Percentiles rank a stretch among this genome's conserved stretches.
Evolutionary conservation across 2,888 invertebrate genomes (phyloP).

Genomic region (Heliconius aoede): DNA sequence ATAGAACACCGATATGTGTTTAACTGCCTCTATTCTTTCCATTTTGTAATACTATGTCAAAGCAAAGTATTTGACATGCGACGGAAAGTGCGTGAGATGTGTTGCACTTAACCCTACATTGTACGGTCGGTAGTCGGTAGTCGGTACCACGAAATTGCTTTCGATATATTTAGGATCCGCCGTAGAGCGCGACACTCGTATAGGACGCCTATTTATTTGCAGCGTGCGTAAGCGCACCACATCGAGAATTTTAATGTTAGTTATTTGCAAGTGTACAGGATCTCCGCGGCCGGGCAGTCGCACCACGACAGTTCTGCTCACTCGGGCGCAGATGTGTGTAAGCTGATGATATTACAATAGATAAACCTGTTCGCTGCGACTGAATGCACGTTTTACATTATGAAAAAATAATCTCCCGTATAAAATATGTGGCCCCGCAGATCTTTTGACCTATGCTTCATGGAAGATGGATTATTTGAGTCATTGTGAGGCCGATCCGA

Average conservation of each 20-base stretch:
- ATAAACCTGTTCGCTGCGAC: slow-evolving; percentile 53
- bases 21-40: slow-evolving; percentile 6
- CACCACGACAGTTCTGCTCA: slow-evolving; percentile 46
- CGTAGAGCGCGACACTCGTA: slow-evolving; percentile 45
- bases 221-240: slow-evolving; percentile 51
- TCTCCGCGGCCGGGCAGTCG: slow-evolving; percentile 43
- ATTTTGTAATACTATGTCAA: not conserved
- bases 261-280: slow-evolving; percentile 52
- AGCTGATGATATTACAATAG: slow-evolving; percentile 55
- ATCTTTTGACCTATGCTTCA: slow-evolving; percentile 65
- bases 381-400: slow-evolving; percentile 53
- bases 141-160: slow-evolving; percentile 46
- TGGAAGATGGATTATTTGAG: slow-evolving; percentile 67
- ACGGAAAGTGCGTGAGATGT: slow-evolving; percentile 40
- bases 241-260: slow-evolving; percentile 54
- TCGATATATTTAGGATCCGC: slow-evolving; percentile 52
- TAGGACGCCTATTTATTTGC: slow-evolving; percentile 52
- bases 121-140: slow-evolving; percentile 44
- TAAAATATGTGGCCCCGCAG: slow-evolving; percentile 52
- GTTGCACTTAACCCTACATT: slow-evolving; percentile 43
- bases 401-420: slow-evolving; percentile 48
- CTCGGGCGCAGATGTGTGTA: slow-evolving; percentile 49
- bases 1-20: slow-evolving; percentile 16
- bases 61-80: slow-evolving; percentile 6
- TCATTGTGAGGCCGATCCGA: slow-evolving; percentile 67